Evolutionary conservation across 2,113 vertebrate genomes (phyloP).

Genomic region (Clupea harengus): DNA sequence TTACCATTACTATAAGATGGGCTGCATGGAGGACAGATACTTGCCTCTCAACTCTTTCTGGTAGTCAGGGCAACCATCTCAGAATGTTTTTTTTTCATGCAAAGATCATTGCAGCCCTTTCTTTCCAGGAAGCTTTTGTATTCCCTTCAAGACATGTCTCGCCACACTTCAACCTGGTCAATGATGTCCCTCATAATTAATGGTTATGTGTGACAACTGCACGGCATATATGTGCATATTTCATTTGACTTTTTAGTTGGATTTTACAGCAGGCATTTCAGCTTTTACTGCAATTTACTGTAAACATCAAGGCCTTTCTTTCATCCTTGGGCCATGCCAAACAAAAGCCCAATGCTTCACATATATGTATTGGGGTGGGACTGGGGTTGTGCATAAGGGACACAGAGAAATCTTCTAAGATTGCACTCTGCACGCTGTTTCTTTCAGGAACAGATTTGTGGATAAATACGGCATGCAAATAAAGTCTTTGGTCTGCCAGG

Average conservation of each 20-base stretch:
- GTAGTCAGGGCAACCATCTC: neutral
- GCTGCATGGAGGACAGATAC: neutral
- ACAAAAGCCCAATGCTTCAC: neutral
- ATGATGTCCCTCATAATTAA: neutral
- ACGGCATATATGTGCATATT: neutral
- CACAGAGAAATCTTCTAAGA: neutral
- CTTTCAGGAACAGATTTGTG: constrained; percentile 23
- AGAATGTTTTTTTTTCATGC: neutral
- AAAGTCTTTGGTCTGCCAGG: constrained; percentile 22
- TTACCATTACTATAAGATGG: neutral
- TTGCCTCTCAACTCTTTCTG: neutral
- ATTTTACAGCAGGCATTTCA: neutral
- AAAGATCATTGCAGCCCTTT: neutral
- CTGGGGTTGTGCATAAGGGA: neutral
- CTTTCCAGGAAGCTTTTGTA: neutral
- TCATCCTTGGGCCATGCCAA: neutral
- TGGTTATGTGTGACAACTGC: neutral
- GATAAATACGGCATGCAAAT: constrained; percentile 14
- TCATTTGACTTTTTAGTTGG: neutral
- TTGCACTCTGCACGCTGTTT: neutral
- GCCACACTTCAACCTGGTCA: neutral
- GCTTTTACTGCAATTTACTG: neutral
- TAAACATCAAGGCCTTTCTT: neutral
- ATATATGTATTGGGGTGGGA: neutral
- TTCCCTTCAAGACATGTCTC: neutral